phyloP scores from a whole-genome alignment of 2,113 vertebrate species.

The Hydrolagus affinis region DNA sequence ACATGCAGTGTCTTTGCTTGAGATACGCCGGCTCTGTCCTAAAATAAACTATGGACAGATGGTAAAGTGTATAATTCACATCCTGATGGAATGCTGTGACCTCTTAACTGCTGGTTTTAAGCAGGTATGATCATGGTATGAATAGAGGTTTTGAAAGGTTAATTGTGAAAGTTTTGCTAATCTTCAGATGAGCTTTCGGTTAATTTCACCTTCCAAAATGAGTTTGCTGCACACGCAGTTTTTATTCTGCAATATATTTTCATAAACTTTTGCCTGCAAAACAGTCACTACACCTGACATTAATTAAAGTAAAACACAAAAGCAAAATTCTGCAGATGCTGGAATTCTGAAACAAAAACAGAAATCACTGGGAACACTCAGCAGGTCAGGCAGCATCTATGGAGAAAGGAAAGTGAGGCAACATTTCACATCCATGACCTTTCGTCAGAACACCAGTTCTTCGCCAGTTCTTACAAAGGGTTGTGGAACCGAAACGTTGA shows the following conservation, averaged over 20 bases:
- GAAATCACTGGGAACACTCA: too few species aligned
- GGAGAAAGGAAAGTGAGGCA: too few species aligned
- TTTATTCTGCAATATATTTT: background rate
- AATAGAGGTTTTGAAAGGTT: background rate
- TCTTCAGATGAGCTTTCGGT: background rate
- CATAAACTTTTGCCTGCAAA: too few species aligned
- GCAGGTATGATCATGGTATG: background rate
- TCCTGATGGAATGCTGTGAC: conserved; percentile 16
- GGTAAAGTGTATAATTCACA: conserved; percentile 26
- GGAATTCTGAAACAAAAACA: too few species aligned
- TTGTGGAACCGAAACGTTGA: too few species aligned
- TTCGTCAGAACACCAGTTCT: too few species aligned
- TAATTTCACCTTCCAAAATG: background rate
- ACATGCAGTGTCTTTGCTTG: conserved; percentile 15
- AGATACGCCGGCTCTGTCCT: conserved; percentile 17
- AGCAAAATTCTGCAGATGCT: too few species aligned
- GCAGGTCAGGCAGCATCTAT: too few species aligned
- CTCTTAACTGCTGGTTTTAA: conserved; percentile 14
- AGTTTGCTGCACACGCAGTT: background rate
- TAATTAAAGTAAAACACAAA: too few species aligned
- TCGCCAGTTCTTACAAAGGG: too few species aligned
- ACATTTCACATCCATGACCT: too few species aligned
- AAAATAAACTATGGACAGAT: conserved; percentile 29
- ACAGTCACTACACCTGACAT: too few species aligned
- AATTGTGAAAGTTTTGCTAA: background rate